These are phyloP conservation scores for Pampusana beccarii DNA, from an alignment of 2,113 vertebrate species.

Conservation along the genomic window DNA sequence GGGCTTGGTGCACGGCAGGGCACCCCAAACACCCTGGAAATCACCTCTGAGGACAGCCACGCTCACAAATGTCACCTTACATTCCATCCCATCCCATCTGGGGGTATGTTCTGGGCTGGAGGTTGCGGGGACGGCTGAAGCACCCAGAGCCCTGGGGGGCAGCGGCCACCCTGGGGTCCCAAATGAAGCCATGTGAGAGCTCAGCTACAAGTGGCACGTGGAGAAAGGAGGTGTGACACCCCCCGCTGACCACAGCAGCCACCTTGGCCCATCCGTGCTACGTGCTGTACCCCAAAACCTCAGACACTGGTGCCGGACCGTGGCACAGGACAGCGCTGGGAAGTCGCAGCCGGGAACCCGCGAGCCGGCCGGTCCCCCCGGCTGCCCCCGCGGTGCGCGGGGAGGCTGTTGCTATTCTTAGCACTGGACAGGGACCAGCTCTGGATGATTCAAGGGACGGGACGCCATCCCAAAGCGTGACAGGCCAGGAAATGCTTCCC, in stretches of 20 bases:
- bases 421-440: not conserved
- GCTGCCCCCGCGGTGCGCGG: not conserved
- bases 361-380: rapidly evolving
- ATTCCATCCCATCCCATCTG: rapidly evolving
- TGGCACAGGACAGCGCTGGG: rapidly evolving
- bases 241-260: rapidly evolving
- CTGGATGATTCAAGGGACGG: slow-evolving; percentile 57
- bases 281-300: not conserved
- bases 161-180: rapidly evolving
- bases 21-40: not conserved
- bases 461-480: slow-evolving; percentile 56
- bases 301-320: rapidly evolving
- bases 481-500: slow-evolving; percentile 66
- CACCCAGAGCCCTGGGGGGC: not conserved
- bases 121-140: rapidly evolving
- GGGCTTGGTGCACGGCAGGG: not conserved
- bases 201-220: rapidly evolving
- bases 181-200: rapidly evolving
- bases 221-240: not conserved
- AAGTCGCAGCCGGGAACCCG: not conserved
- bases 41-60: rapidly evolving
- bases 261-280: rapidly evolving
- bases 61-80: not conserved
- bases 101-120: rapidly evolving
- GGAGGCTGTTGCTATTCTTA: slow-evolving; percentile 67